Conservation (phyloP, 2,797 vertebrate species). For the Caiman crocodilus region DNA sequence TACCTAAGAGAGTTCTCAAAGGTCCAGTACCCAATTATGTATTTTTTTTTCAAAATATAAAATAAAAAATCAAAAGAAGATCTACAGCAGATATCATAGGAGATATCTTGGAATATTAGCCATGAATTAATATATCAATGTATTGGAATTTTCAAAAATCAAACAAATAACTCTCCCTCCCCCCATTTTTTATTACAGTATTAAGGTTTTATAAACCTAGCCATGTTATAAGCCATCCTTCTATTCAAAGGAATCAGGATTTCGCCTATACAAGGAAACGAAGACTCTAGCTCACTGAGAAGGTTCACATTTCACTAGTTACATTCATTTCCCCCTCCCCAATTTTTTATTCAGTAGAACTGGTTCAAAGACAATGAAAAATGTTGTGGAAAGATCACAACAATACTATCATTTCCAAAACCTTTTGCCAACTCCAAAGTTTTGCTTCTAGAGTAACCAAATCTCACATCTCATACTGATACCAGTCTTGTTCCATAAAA, state of each 20-base stretch:
- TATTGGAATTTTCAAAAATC: too few species aligned
- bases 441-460: background rate
- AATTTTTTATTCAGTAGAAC: background rate
- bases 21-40: background rate
- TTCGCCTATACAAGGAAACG: background rate
- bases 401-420: background rate
- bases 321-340: too few species aligned
- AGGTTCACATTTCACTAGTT: background rate
- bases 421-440: accelerated
- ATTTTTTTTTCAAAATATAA: background rate
- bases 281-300: accelerated
- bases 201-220: too few species aligned
- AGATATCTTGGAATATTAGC: too few species aligned
- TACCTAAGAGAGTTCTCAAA: background rate
- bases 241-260: too few species aligned
- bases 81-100: background rate
- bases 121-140: too few species aligned
- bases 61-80: background rate
- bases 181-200: too few species aligned
- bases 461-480: background rate
- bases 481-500: background rate
- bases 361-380: too few species aligned
- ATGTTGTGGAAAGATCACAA: background rate
- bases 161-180: too few species aligned
- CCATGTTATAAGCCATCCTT: too few species aligned